Evolutionary conservation across 2,888 invertebrate genomes (phyloP).

Genomic region (Notodonta ziczac): DNA sequence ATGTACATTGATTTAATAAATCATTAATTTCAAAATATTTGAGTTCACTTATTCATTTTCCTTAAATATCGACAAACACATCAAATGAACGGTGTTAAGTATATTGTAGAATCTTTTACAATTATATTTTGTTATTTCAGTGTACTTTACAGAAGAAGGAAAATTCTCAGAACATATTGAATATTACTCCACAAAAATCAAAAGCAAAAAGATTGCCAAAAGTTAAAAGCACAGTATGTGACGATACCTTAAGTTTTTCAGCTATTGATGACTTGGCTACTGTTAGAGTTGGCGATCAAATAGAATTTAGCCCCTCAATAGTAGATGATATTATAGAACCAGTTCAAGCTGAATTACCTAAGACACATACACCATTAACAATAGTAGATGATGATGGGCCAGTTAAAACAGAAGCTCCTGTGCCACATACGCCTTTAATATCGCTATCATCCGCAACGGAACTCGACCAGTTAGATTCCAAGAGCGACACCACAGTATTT

Average conservation of each 20-base stretch:
- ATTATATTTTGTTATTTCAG: slow-evolving; percentile 33
- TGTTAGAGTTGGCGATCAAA: slow-evolving; percentile 11
- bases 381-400: slow-evolving; percentile 3
- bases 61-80: too few species aligned
- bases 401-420: neutral
- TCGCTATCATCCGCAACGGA: slow-evolving; percentile 50
- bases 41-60: too few species aligned
- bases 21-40: too few species aligned
- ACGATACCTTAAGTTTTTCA: slow-evolving; percentile 49
- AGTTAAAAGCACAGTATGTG: slow-evolving; percentile 21
- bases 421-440: slow-evolving; percentile 25
- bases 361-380: slow-evolving; percentile 20
- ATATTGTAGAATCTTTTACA: neutral
- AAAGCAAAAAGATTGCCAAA: slow-evolving; percentile 23
- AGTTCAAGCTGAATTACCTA: slow-evolving; percentile 12
- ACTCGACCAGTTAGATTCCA: slow-evolving; percentile 24
- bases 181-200: slow-evolving; percentile 19
- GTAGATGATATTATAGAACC: slow-evolving; percentile 8
- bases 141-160: slow-evolving; percentile 42
- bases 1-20: too few species aligned
- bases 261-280: slow-evolving; percentile 51
- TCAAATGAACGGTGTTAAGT: too few species aligned
- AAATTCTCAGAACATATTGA: slow-evolving; percentile 41
- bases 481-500: slow-evolving; percentile 44
- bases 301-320: slow-evolving; percentile 20